Evolutionary conservation across 1,140 invertebrate genomes (phyloP), one percentile per base, ranked within the genome.

Genomic region (Ceratina calcarata): DNA sequence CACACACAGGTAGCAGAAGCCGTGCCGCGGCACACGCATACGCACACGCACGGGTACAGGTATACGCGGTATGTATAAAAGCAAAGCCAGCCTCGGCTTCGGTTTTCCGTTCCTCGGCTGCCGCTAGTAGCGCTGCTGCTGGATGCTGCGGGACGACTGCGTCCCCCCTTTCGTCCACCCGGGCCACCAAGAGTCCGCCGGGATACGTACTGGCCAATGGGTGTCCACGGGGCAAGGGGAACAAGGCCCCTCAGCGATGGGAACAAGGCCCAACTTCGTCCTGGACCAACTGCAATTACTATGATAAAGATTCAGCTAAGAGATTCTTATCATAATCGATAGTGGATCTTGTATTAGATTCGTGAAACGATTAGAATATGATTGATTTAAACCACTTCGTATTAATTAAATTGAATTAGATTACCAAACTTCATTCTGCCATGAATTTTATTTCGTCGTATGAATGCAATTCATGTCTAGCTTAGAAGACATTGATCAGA

Each of bases 81-180:
- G 69, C 75, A 60, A 68, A 66, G 83, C 78, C 76, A 69, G 74
- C 80, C 82, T 85, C 89, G 88, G 86, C 91, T 90, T 90, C 90
- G 37, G 37, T 45, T 91, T 89, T 91, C 88, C 88, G 88, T 91
- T 90, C 37, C 37, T 45, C 86, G 89, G 91, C 89, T 89, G 91
- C 91, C 91, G 92, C 91, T 93, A 90, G 91, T 93, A 92, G 91
- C 92, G 92, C 91, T 92, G 92, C 91, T 89, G 92, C 89, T 92
- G 92, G 92, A 93, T 93, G 92, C 92, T 93, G 92, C 78, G 88
- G 80, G 86, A 55, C 57, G 86, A 86, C 85, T 83, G 67, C 70
- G 80, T 83, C 84, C 65, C 72, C 76, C 77, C 74, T 67, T 68
- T 45, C 37, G 71, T 51, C 61, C 22, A 67, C 61, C 22, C 67